These are phyloP conservation scores for Philaethria dido DNA, from an alignment of 2,888 invertebrate species.

Conservation along the genomic window DNA sequence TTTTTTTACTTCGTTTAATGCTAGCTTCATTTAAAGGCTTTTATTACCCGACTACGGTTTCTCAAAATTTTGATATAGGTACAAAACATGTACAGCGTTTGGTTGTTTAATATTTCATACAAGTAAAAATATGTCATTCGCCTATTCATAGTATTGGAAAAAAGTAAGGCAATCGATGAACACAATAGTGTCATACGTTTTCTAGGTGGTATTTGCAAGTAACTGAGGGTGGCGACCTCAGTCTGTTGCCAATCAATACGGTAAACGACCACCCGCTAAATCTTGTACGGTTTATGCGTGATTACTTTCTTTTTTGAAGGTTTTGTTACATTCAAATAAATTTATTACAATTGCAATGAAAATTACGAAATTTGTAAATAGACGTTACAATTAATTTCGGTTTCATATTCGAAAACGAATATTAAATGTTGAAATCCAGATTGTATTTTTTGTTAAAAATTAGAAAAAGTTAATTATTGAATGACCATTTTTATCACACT, in stretches of 20 bases:
- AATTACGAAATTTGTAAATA: slow-evolving; percentile 13
- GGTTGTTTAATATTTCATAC: not conserved
- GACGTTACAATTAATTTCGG: not conserved
- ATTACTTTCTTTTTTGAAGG: slow-evolving; percentile 30
- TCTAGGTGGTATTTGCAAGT: slow-evolving; percentile 63
- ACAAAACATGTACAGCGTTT: not conserved
- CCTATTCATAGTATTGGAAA: slow-evolving; percentile 19
- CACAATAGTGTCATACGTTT: slow-evolving; percentile 51
- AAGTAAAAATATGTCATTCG: not conserved
- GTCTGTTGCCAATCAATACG: slow-evolving; percentile 66
- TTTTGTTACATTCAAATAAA: slow-evolving; percentile 1
- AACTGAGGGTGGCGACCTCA: slow-evolving; percentile 56
- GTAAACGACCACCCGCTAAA: slow-evolving; percentile 51
- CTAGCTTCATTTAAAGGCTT: too few relatives aligned
- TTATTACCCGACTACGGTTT: too few relatives aligned
- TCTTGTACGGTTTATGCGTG: slow-evolving; percentile 40
- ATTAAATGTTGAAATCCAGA: not conserved
- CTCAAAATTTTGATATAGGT: too few relatives aligned
- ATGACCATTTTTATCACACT: not conserved
- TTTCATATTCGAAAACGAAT: not conserved
- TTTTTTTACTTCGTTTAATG: too few relatives aligned
- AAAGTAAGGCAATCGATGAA: slow-evolving; percentile 32
- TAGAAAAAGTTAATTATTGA: not conserved
- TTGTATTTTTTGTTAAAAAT: not conserved
- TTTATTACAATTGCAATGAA: not conserved